Conservation (phyloP, 2,888 invertebrate species). For the Phengaris alcon region DNA sequence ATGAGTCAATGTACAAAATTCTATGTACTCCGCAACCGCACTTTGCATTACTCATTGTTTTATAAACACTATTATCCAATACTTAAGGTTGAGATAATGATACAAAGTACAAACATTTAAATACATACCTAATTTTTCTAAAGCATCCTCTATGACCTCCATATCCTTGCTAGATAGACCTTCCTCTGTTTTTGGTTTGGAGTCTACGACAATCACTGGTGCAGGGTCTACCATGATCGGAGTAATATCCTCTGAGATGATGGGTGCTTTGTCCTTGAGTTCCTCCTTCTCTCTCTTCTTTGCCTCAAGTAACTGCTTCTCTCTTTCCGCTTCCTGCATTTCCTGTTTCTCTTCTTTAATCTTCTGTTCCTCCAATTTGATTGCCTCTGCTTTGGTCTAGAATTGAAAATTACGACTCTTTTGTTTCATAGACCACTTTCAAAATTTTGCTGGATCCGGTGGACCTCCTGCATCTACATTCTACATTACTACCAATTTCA, state of each 20-base stretch:
- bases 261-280: conserved; percentile 75
- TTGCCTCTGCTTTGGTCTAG: conserved; percentile 90
- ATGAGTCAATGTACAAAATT: too few relatives aligned
- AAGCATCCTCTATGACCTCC: conserved; percentile 91
- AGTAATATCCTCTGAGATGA: conserved; percentile 51
- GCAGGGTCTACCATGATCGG: conserved; percentile 75
- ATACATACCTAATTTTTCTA: conserved; percentile 84
- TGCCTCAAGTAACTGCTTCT: conserved; percentile 63
- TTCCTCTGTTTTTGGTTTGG: conserved; percentile 66
- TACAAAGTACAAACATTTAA: background rate
- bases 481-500: too few relatives aligned
- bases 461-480: too few relatives aligned
- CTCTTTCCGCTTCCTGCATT: conserved; percentile 77
- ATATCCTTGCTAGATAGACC: conserved; percentile 88
- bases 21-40: too few relatives aligned
- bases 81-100: background rate
- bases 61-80: too few relatives aligned
- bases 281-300: conserved; percentile 76
- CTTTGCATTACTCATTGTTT: too few relatives aligned
- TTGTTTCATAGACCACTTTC: too few relatives aligned
- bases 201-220: conserved; percentile 72
- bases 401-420: conserved; percentile 34
- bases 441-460: too few relatives aligned
- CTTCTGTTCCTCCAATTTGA: conserved; percentile 91
- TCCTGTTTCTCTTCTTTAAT: conserved; percentile 91